Percentiles rank a stretch among this genome's conserved stretches.
Conservation (phyloP, 2,888 invertebrate species). For the Andricus quercusramuli region DNA sequence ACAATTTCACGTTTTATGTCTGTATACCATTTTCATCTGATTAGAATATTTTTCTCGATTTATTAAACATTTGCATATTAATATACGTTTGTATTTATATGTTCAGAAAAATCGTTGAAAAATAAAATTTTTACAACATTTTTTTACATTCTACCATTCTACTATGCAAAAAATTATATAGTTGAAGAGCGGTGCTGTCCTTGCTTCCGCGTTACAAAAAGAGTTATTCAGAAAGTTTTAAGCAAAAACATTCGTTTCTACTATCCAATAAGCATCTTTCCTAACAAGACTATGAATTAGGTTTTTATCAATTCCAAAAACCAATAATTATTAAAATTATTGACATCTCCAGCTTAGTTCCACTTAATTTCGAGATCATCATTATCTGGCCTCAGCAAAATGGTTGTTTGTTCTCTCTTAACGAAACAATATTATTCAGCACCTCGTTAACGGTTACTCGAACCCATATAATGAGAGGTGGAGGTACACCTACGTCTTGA, state of each 20-base stretch:
- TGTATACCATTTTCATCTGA: neutral
- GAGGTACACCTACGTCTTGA: constrained; percentile 37
- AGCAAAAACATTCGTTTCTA: neutral
- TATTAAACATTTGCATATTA: neutral
- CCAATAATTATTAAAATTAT: constrained; percentile 6
- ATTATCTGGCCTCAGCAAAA: constrained; percentile 18
- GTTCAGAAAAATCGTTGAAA: no score
- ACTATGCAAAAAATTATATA: no score
- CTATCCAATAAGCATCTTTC: neutral
- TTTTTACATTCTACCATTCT: no score
- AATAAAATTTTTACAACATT: no score
- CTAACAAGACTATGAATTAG: neutral
- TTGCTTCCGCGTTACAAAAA: neutral
- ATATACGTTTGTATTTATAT: neutral
- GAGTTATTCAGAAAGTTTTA: neutral
- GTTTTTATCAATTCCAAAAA: constrained; percentile 11
- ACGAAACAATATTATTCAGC: constrained; percentile 40
- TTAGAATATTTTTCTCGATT: neutral
- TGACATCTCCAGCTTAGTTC: constrained; percentile 7
- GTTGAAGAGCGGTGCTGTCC: no score
- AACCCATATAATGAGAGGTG: constrained; percentile 29
- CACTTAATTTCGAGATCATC: constrained; percentile 22
- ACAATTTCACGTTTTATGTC: neutral
- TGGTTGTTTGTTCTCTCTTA: constrained; percentile 34
- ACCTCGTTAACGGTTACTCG: constrained; percentile 41